These are phyloP conservation scores for Trypoxylon attenuatum DNA, from an alignment of 2,888 invertebrate species.

Conservation along the genomic window DNA sequence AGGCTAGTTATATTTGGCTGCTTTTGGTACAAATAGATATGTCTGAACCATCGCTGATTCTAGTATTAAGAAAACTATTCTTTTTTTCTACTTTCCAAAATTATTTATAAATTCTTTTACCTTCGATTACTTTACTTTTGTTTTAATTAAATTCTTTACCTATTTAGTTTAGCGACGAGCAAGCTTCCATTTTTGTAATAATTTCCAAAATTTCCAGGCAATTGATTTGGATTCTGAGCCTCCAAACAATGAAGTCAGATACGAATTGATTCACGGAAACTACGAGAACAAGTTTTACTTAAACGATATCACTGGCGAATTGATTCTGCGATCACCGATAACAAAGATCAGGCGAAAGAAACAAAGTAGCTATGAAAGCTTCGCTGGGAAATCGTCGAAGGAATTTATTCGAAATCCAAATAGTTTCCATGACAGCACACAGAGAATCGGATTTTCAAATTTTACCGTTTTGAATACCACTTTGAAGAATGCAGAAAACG, in stretches of 20 bases:
- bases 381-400: constrained; percentile 44
- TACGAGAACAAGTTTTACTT: constrained; percentile 84
- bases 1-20: too few relatives aligned
- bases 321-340: constrained; percentile 79
- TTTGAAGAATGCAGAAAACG: background rate
- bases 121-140: background rate
- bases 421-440: background rate
- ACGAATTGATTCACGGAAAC: constrained; percentile 87
- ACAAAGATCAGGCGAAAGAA: constrained; percentile 64
- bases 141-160: too few relatives aligned
- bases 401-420: constrained; percentile 28
- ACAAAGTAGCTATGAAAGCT: constrained; percentile 55
- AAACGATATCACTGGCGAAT: constrained; percentile 85
- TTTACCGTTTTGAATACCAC: background rate
- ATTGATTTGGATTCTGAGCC: constrained; percentile 87
- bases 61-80: background rate
- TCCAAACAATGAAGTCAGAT: constrained; percentile 90
- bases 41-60: too few relatives aligned
- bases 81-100: too few relatives aligned
- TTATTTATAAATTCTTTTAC: background rate
- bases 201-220: constrained; percentile 77
- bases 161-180: too few relatives aligned
- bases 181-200: too few relatives aligned
- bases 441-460: background rate
- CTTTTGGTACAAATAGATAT: too few relatives aligned